These are phyloP conservation scores for Lanius collurio DNA, from an alignment of 2,113 vertebrate genomes.

Conservation along the genomic window DNA sequence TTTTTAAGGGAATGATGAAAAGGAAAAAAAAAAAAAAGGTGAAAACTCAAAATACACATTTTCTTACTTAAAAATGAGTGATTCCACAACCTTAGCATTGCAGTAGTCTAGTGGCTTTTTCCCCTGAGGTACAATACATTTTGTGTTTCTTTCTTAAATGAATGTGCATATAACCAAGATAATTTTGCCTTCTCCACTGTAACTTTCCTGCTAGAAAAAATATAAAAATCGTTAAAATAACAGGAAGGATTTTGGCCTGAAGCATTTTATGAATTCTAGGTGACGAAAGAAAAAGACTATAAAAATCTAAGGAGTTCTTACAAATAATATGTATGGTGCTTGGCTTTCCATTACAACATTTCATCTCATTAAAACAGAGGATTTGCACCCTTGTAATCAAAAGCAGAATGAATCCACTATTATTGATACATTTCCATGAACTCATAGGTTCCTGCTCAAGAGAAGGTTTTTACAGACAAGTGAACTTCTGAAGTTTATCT, in stretches of 20 bases:
- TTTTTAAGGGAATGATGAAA: not conserved
- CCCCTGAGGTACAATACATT: constrained; percentile 5
- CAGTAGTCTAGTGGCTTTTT: constrained; percentile 12
- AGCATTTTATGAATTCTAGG: constrained; percentile 27
- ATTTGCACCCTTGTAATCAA: not conserved
- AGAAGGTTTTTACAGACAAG: not conserved
- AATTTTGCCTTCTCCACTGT: constrained; percentile 5
- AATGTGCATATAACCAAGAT: constrained; percentile 43
- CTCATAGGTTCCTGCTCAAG: not conserved
- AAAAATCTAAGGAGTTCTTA: not conserved
- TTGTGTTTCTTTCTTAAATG: constrained; percentile 40
- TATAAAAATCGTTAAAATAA: constrained; percentile 10
- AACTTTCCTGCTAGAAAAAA: constrained; percentile 7
- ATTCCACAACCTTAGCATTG: not conserved
- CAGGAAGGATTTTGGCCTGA: constrained; percentile 18
- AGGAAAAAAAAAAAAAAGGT: not conserved
- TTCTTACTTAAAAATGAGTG: constrained; percentile 18
- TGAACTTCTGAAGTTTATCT: not conserved
- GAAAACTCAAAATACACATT: not conserved
- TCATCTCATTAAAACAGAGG: not conserved
- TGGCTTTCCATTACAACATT: not conserved
- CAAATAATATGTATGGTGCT: not conserved
- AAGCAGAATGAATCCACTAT: not conserved
- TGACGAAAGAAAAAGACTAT: not conserved
- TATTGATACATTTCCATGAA: not conserved